Percentiles rank a stretch among this genome's conserved stretches.
Conservation (phyloP, 2,888 invertebrate genomes). For the Ennomos fuscantarius region DNA sequence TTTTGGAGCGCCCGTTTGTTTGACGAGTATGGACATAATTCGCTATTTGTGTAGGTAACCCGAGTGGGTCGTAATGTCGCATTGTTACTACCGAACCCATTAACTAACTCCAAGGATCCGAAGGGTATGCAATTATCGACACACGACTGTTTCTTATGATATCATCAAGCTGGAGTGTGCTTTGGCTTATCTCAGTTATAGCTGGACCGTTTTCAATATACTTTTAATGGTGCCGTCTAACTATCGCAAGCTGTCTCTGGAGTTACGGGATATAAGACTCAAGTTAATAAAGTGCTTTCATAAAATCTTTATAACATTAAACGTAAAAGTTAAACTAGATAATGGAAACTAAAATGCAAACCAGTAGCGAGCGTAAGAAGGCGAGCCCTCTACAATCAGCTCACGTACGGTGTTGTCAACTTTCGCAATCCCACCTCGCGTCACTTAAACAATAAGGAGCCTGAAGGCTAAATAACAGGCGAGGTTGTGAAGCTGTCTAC, state of each 20-base stretch:
- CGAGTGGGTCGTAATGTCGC: conserved; percentile 72
- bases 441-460: conserved; percentile 72
- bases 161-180: conserved; percentile 45
- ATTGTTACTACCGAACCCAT: conserved; percentile 70
- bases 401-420: conserved; percentile 80
- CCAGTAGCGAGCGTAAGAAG: conserved; percentile 57
- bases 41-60: conserved; percentile 69
- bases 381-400: conserved; percentile 66
- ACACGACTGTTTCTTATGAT: conserved; percentile 61
- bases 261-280: conserved; percentile 47
- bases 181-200: conserved; percentile 44
- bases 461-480: conserved; percentile 73
- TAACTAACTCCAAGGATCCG: conserved; percentile 62
- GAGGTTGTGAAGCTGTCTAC: conserved; percentile 62
- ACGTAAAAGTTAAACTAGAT: conserved; percentile 45
- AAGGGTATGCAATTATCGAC: conserved; percentile 62
- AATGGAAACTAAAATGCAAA: conserved; percentile 67
- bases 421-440: conserved; percentile 82
- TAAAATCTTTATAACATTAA: conserved; percentile 51
- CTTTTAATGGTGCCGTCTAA: conserved; percentile 50
- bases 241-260: conserved; percentile 45
- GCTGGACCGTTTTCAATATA: conserved; percentile 50
- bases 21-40: conserved; percentile 71
- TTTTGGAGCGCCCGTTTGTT: conserved; percentile 66
- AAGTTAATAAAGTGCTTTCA: conserved; percentile 40